Percentiles rank a stretch among this genome's conserved stretches.
Evolutionary conservation across 2,113 vertebrate species (phyloP).

Genomic region (Eulacestoma nigropectus): DNA sequence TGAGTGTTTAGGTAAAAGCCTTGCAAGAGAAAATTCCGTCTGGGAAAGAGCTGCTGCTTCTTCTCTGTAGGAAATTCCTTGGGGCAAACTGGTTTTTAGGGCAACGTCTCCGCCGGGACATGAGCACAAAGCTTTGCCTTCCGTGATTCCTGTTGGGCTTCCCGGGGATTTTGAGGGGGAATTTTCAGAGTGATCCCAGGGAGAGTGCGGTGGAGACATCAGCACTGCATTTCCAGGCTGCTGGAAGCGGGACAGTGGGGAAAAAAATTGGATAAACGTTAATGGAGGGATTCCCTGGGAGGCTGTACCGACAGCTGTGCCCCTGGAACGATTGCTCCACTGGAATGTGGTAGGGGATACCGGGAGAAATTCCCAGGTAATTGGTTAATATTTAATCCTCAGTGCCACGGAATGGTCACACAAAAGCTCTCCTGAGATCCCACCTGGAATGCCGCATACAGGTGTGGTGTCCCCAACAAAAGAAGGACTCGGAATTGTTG

Average conservation of each 20-base stretch:
- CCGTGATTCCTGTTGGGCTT: neutral
- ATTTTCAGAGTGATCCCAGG: neutral
- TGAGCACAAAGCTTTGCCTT: neutral
- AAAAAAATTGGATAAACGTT: neutral
- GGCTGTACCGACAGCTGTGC: neutral
- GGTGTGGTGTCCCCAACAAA: fast-evolving
- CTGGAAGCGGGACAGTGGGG: neutral
- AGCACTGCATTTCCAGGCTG: neutral
- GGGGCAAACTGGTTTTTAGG: neutral
- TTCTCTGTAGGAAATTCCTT: neutral
- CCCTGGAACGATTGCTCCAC: neutral
- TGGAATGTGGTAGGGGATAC: neutral
- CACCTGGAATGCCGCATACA: neutral
- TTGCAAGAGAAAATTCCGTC: neutral
- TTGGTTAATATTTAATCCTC: neutral
- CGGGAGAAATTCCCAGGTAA: neutral
- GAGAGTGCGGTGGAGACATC: neutral
- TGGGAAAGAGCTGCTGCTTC: neutral
- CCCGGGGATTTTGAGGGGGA: neutral
- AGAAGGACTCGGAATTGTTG: neutral
- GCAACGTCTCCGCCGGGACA: neutral
- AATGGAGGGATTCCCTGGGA: neutral
- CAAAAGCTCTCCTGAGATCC: neutral
- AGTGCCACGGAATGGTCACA: fast-evolving
- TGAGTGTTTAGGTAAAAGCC: conserved; percentile 11